Conservation (phyloP, 2,113 vertebrate genomes). For the Octodon degus region DNA sequence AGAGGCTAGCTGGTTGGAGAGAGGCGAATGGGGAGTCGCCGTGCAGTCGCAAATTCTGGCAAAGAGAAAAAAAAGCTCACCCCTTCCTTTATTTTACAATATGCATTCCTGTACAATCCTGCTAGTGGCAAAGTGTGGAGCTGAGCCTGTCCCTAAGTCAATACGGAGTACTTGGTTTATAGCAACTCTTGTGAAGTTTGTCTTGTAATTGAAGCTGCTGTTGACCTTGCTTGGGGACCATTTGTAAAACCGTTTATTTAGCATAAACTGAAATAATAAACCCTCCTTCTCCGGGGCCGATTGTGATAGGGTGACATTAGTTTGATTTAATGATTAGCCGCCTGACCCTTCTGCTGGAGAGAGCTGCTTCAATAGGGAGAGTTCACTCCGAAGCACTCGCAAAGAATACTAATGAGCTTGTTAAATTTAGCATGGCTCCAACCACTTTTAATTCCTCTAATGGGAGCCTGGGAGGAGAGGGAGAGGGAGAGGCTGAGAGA, state of each 20-base stretch:
- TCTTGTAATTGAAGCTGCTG: constrained; percentile 91
- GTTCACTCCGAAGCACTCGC: constrained; percentile 90
- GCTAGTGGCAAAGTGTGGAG: constrained; percentile 86
- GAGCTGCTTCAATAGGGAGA: constrained; percentile 89
- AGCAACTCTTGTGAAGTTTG: constrained; percentile 92
- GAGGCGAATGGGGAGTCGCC: constrained; percentile 91
- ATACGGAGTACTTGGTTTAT: constrained; percentile 90
- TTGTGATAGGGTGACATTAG: constrained; percentile 93
- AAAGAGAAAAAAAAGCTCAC: constrained; percentile 86
- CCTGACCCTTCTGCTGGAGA: constrained; percentile 93
- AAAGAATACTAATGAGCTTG: constrained; percentile 93
- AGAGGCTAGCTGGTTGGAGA: constrained; percentile 91
- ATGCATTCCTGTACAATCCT: constrained; percentile 89
- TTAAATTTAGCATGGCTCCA: constrained; percentile 93
- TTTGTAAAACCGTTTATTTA: constrained; percentile 96
- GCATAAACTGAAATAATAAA: constrained; percentile 95
- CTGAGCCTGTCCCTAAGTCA: constrained; percentile 87
- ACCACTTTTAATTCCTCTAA: constrained; percentile 91
- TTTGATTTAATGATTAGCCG: constrained; percentile 97
- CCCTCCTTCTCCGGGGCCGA: constrained; percentile 88
- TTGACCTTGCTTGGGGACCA: constrained; percentile 93
- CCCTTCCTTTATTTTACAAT: constrained; percentile 89
- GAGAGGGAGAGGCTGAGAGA: constrained; percentile 13
- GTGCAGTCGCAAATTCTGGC: constrained; percentile 90
- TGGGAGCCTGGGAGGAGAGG: constrained; percentile 86